These are phyloP conservation scores for Camelus bactrianus DNA, from an alignment of 2,113 vertebrate species.

Conservation along the genomic window DNA sequence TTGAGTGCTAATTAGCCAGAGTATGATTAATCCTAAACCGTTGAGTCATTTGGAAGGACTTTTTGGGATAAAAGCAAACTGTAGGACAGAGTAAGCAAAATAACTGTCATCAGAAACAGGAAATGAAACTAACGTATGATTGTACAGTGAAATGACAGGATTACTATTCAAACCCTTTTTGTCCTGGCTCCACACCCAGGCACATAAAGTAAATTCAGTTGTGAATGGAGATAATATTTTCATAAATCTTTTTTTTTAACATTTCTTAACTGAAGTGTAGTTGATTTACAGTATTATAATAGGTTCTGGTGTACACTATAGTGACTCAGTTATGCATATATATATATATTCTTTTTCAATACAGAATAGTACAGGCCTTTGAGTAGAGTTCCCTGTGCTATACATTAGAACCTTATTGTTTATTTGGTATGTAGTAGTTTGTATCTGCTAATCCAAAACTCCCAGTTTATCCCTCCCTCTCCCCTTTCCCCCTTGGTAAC, in stretches of 20 bases:
- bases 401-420: too few relatives aligned
- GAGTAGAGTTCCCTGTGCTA: too few relatives aligned
- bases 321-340: too few relatives aligned
- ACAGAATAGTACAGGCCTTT: too few relatives aligned
- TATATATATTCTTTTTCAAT: too few relatives aligned
- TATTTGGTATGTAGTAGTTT: too few relatives aligned
- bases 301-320: too few relatives aligned
- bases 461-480: too few relatives aligned
- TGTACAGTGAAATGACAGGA: constrained; percentile 34
- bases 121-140: constrained; percentile 39
- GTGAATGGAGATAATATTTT: constrained; percentile 41
- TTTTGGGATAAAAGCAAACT: constrained; percentile 67
- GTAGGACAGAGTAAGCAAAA: constrained; percentile 37
- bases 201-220: constrained; percentile 44
- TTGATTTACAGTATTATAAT: too few relatives aligned
- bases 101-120: constrained; percentile 46
- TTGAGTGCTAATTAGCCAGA: constrained; percentile 47
- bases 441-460: too few relatives aligned
- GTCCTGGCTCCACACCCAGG: not conserved
- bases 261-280: too few relatives aligned
- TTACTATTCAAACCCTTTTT: not conserved
- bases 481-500: too few relatives aligned
- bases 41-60: constrained; percentile 48
- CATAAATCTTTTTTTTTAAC: not conserved
- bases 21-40: constrained; percentile 55